Evolutionary conservation across 2,797 vertebrate species (phyloP).

Genomic region (Falco rusticolus): DNA sequence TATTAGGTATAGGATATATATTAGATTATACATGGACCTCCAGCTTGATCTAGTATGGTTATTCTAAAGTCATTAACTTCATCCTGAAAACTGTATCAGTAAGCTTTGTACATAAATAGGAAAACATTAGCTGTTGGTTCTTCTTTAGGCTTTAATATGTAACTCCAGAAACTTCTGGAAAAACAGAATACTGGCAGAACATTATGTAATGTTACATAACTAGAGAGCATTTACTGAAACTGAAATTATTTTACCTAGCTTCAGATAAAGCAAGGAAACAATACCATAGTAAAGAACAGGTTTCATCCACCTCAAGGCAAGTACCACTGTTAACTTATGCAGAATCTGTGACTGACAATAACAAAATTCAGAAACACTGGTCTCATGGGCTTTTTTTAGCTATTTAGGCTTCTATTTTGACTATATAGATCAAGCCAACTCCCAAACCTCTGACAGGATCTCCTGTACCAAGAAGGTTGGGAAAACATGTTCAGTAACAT

Average conservation of each 20-base stretch:
- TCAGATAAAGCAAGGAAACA: not conserved
- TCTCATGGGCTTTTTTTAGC: not conserved
- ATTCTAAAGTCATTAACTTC: not conserved
- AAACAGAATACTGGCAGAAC: not conserved
- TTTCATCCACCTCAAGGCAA: not conserved
- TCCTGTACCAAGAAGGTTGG: not conserved
- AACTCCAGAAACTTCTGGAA: not conserved
- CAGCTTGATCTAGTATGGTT: not conserved
- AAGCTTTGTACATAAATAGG: not conserved
- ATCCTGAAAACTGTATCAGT: not conserved
- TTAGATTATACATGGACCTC: not conserved
- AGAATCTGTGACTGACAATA: not conserved
- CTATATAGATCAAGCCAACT: not conserved
- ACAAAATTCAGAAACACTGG: not conserved
- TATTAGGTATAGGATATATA: no score
- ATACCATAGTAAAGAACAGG: not conserved
- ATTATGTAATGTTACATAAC: not conserved
- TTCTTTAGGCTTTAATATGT: not conserved
- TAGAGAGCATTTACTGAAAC: not conserved
- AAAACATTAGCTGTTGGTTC: not conserved
- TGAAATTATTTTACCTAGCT: not conserved
- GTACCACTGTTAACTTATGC: not conserved
- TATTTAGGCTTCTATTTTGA: not conserved
- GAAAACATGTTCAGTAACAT: not conserved
- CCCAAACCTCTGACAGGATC: not conserved